A percentile compares a stretch with the other conserved stretches of the same genome.
Evolutionary conservation across 2,888 invertebrate species (phyloP).

Genomic region (Pasiphila rectangulata): DNA sequence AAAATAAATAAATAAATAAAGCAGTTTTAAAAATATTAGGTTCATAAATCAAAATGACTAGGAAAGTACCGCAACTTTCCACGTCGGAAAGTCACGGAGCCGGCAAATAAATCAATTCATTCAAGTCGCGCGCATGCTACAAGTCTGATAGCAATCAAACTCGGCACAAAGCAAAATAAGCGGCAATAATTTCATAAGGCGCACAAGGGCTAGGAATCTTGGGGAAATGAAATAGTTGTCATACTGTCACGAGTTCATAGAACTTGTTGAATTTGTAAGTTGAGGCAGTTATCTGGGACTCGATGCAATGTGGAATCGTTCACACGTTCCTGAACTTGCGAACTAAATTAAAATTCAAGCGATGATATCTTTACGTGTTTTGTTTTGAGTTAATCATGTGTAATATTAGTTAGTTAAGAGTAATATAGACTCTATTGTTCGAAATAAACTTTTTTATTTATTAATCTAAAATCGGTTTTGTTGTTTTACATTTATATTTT

Average conservation of each 20-base stretch:
- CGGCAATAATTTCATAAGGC: slow-evolving; percentile 25
- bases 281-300: slow-evolving; percentile 12
- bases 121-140: slow-evolving; percentile 14
- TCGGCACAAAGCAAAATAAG: slow-evolving; percentile 16
- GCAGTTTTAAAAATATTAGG: neutral
- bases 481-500: too few species aligned
- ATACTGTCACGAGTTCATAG: slow-evolving; percentile 5
- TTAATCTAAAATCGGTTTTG: too few species aligned
- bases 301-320: neutral
- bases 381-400: too few species aligned
- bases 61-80: slow-evolving; percentile 13
- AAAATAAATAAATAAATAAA: too few species aligned
- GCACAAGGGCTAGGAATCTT: slow-evolving; percentile 16
- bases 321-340: slow-evolving; percentile 4
- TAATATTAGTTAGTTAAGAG: too few species aligned
- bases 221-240: slow-evolving; percentile 15
- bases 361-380: too few species aligned
- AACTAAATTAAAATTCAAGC: slow-evolving; percentile 21
- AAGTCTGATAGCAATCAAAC: slow-evolving; percentile 20
- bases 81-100: slow-evolving; percentile 15
- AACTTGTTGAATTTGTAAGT: slow-evolving; percentile 25
- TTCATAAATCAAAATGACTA: slow-evolving; percentile 13
- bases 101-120: slow-evolving; percentile 18
- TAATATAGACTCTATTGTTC: too few species aligned
- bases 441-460: too few species aligned